Evolutionary conservation across 2,888 invertebrate genomes (phyloP).

Genomic region (Bombyx huttoni): DNA sequence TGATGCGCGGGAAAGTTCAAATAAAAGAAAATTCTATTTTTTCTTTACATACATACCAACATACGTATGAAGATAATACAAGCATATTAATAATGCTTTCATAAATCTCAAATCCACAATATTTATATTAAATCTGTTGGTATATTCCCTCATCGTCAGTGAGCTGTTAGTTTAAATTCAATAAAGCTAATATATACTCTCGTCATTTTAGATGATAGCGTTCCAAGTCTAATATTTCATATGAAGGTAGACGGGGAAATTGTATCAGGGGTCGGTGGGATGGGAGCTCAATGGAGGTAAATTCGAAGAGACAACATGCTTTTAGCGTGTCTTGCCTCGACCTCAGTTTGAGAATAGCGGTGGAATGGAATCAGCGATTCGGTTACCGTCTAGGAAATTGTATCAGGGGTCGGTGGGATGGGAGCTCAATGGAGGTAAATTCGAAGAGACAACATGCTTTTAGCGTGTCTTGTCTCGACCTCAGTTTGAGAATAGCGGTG

Average conservation of each 20-base stretch:
- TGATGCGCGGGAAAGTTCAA: too few species aligned
- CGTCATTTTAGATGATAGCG: not conserved
- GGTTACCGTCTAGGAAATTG: slow-evolving; percentile 27
- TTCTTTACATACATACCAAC: too few species aligned
- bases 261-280: slow-evolving; percentile 36
- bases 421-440: slow-evolving; percentile 45
- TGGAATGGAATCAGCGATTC: slow-evolving; percentile 36
- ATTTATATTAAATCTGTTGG: too few species aligned
- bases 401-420: slow-evolving; percentile 35
- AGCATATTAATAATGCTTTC: too few species aligned
- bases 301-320: slow-evolving; percentile 65
- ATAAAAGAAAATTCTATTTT: too few species aligned
- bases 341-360: slow-evolving; percentile 26
- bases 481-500: slow-evolving; percentile 26
- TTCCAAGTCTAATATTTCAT: slow-evolving; percentile 3
- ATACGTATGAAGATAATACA: too few species aligned
- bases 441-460: slow-evolving; percentile 65
- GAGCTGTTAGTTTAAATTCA: too few species aligned
- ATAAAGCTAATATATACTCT: slow-evolving; percentile 1
- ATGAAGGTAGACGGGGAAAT: slow-evolving; percentile 36
- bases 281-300: slow-evolving; percentile 40
- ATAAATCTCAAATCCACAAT: too few species aligned
- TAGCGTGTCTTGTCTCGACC: slow-evolving; percentile 40
- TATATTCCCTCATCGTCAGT: too few species aligned
- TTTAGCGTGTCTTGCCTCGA: slow-evolving; percentile 46